Base-by-base conservation (phyloP, 2,113 vertebrate species). In the Rana temporaria region DNA sequence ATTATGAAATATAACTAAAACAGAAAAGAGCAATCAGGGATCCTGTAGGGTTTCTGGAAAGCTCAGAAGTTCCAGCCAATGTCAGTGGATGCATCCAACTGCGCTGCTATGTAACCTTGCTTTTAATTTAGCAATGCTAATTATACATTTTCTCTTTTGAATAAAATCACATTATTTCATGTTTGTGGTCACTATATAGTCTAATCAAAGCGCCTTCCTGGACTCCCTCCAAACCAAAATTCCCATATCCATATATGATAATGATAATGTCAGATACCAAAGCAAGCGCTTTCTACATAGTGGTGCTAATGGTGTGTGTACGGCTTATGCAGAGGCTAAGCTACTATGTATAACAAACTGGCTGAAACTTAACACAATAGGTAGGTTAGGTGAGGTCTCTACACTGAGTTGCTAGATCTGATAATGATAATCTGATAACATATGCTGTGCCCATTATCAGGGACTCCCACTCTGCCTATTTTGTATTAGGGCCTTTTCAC, bases 181-280 rank as follows among this genome's bases (percentile, higher is more conserved):
- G 68, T 82, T 89, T 91, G 89, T 89, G 88, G 90, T 20, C 12
- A 34, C 80, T 82, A 85, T 19, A 86, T 86, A 84, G 86, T 89
- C 91, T 88, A 89, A 87, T 90, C 90, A 87, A 85, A 91, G 86
- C 88, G 87, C 86, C 84, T 83, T 86, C 81, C 87, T 88, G 88
- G 88, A 86, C 53, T 69, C 57, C 85, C 86, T 90, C 86, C 89
- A 91, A 89, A 87, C 88, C 90, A 90, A 86, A 85, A 82, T 79
- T 88, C 87, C 83, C 86, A 87, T 86, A 87, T 83, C 84, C 77
- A 79, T 89, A 88, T 89, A 30, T 1, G 26, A 30, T 30, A 88
- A 91, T 89, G 88, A 88, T 87, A 88, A 86, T 87, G 85, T 88
- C 84, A 86, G 89, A 87, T 85, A 57, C 9, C 70, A 55, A 20